These are phyloP conservation scores for Xenus cinereus DNA, from an alignment of 2,113 vertebrate genomes.

Conservation along the genomic window DNA sequence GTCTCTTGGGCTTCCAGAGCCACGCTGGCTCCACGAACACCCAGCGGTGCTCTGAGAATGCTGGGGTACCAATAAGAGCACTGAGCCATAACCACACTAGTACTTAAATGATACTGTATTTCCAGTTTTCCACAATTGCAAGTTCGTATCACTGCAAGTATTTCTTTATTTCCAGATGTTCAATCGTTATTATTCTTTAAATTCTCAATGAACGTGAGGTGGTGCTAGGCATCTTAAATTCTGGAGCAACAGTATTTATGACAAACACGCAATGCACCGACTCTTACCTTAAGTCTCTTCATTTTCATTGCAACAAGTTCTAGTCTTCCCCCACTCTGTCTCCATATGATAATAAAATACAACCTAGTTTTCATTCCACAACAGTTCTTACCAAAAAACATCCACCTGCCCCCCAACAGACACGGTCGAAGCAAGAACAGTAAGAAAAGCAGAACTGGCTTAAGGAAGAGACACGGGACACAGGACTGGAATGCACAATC, in stretches of 20 bases:
- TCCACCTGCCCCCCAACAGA: neutral
- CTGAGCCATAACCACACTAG: neutral
- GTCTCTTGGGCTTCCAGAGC: neutral
- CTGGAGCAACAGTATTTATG: neutral
- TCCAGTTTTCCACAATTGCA: neutral
- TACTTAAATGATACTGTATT: neutral
- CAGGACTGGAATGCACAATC: neutral
- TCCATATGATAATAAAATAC: neutral
- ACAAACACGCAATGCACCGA: neutral
- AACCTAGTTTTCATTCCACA: neutral
- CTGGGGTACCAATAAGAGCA: neutral
- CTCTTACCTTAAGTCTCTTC: neutral
- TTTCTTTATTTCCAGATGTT: neutral
- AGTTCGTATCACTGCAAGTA: neutral
- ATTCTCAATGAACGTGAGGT: neutral
- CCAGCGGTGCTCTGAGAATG: neutral
- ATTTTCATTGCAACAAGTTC: neutral
- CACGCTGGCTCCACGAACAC: neutral
- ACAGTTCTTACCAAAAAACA: neutral
- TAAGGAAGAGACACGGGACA: neutral
- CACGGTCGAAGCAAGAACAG: fast-evolving
- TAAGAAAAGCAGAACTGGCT: neutral
- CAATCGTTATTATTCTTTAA: neutral
- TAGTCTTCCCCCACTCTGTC: neutral
- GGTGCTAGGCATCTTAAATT: neutral